Evolutionary conservation across 2,113 vertebrate genomes (phyloP).

Genomic region (Oryzias curvinotus): DNA sequence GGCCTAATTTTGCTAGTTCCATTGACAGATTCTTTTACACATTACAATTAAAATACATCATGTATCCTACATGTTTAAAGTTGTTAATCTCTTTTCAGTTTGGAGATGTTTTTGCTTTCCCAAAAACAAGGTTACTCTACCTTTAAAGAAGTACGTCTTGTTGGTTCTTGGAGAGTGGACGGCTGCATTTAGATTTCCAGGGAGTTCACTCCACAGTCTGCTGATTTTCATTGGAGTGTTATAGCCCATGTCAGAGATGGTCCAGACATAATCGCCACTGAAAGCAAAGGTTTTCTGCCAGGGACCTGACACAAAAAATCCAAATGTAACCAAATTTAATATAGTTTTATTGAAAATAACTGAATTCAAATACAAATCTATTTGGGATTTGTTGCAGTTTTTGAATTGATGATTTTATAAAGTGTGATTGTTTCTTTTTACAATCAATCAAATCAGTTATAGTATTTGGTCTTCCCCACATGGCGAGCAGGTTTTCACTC

Average conservation of each 20-base stretch:
- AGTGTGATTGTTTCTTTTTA: neutral
- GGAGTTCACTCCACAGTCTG: slow-evolving; percentile 82
- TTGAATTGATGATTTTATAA: neutral
- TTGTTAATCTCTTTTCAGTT: too few relatives aligned
- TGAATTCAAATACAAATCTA: neutral
- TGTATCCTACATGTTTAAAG: too few relatives aligned
- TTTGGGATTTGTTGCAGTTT: neutral
- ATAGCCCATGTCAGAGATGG: slow-evolving; percentile 80
- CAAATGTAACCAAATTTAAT: neutral
- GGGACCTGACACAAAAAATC: slow-evolving; percentile 73
- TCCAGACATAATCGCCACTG: slow-evolving; percentile 88
- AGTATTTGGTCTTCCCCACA: neutral
- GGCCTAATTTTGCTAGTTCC: too few relatives aligned
- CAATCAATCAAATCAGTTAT: neutral
- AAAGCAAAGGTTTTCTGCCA: slow-evolving; percentile 87
- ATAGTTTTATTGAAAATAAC: neutral
- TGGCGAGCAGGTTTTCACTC: neutral
- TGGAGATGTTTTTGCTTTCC: too few relatives aligned
- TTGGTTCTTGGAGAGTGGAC: slow-evolving; percentile 85
- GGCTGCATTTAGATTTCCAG: slow-evolving; percentile 83
- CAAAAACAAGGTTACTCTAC: slow-evolving; percentile 55
- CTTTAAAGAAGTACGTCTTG: slow-evolving; percentile 88
- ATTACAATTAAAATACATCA: too few relatives aligned
- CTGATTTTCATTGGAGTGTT: slow-evolving; percentile 76
- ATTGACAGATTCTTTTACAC: too few relatives aligned